Conservation (phyloP, 2,113 vertebrate species). For the Cyphomyrus plagiostoma region DNA sequence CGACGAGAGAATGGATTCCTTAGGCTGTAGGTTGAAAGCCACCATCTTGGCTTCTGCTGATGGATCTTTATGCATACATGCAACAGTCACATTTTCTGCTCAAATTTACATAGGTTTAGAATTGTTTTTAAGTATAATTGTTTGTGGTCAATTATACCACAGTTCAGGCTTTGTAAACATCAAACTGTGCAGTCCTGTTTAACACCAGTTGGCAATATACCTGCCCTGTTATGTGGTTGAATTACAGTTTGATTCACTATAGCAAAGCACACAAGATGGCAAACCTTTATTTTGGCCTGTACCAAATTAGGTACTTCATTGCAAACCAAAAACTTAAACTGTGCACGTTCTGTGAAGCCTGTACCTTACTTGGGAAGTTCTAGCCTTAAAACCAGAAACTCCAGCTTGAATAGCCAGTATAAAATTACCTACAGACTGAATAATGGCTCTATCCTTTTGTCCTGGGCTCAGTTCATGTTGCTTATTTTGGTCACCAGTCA, state of each 20-base stretch:
- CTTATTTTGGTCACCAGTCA: not conserved
- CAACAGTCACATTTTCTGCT: not conserved
- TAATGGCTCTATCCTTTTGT: not conserved
- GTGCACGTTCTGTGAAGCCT: not conserved
- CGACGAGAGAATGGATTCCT: not conserved
- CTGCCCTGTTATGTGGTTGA: not conserved
- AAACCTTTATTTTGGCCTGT: not conserved
- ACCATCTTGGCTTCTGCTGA: not conserved
- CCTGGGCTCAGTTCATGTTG: not conserved
- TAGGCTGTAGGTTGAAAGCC: not conserved
- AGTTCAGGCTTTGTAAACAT: not conserved
- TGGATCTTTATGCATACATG: not conserved
- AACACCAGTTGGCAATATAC: not conserved
- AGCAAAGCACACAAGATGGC: not conserved
- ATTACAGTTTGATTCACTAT: not conserved
- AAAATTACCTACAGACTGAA: not conserved
- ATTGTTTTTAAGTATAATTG: not conserved
- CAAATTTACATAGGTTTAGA: not conserved
- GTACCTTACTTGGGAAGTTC: not conserved
- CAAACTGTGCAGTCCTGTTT: not conserved
- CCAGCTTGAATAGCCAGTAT: not conserved
- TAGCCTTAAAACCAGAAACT: not conserved
- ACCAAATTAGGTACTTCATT: not conserved
- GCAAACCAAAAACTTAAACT: not conserved
- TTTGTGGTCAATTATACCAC: not conserved